Percentiles rank a stretch among this genome's conserved stretches.
Conservation (phyloP, 2,797 vertebrate genomes). For the Acrossocheilus fasciatus region DNA sequence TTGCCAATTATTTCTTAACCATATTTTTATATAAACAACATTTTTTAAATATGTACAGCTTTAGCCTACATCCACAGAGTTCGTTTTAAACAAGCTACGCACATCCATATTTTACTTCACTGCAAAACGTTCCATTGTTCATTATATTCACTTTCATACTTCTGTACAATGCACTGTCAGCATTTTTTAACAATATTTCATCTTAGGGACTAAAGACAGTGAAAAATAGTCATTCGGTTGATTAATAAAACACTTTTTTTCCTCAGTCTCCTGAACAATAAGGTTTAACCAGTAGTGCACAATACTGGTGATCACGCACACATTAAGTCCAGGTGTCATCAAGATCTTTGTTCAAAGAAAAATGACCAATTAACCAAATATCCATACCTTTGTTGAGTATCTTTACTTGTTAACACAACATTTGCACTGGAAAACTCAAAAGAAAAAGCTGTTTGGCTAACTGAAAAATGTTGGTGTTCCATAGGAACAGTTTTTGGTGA, state of each 20-base stretch:
- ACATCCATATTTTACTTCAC: not conserved
- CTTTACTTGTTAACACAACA: too few species aligned
- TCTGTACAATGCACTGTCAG: constrained; percentile 10
- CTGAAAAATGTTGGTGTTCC: not conserved
- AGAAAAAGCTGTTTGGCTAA: not conserved
- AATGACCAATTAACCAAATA: not conserved
- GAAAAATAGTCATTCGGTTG: not conserved
- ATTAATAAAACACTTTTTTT: constrained; percentile 1
- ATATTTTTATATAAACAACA: constrained; percentile 56
- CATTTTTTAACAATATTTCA: not conserved
- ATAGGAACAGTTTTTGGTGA: constrained; percentile 10
- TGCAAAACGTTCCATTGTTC: not conserved
- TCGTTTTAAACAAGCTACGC: not conserved
- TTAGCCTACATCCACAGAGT: constrained; percentile 1
- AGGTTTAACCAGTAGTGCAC: not conserved
- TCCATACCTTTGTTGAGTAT: not conserved
- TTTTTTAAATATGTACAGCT: constrained; percentile 44
- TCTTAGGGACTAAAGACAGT: not conserved
- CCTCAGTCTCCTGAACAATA: not conserved
- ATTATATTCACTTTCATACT: not conserved
- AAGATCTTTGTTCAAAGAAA: not conserved
- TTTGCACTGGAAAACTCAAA: not conserved
- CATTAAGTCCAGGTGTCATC: not conserved
- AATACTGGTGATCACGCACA: not conserved
- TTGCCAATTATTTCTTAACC: constrained; percentile 30